Evolutionary conservation across 2,797 vertebrate species (phyloP).

Genomic region (Neosalanx taihuensis): DNA sequence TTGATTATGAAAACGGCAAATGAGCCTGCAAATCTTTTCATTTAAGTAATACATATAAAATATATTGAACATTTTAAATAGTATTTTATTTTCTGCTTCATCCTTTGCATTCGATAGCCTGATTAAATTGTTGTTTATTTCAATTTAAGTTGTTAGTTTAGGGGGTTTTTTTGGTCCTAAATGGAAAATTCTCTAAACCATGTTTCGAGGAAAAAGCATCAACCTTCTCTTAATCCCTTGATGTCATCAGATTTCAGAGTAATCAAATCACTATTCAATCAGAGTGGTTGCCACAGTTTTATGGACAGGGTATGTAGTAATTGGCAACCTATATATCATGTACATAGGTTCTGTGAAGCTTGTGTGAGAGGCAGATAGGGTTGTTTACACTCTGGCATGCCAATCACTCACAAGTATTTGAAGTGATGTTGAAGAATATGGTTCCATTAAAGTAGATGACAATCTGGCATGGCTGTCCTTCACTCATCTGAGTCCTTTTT

Average conservation of each 20-base stretch:
- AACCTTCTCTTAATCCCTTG: slow-evolving; percentile 18
- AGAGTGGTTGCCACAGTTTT: background rate
- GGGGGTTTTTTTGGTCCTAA: too few species aligned
- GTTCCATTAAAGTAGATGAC: background rate
- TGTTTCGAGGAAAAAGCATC: slow-evolving; percentile 13
- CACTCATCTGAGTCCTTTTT: background rate
- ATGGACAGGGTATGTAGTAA: background rate
- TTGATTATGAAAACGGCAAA: background rate
- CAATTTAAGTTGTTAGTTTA: too few species aligned
- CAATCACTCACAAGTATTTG: background rate
- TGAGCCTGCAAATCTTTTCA: background rate
- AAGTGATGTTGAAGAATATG: slow-evolving; percentile 1
- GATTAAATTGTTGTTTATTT: too few species aligned
- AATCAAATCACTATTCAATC: slow-evolving; percentile 34
- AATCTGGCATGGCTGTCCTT: background rate
- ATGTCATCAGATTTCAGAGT: slow-evolving; percentile 22
- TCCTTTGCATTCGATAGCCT: too few species aligned
- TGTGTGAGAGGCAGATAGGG: background rate
- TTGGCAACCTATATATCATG: too few species aligned
- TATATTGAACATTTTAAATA: too few species aligned
- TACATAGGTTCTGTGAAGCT: background rate
- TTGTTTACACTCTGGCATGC: background rate
- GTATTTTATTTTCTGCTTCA: too few species aligned
- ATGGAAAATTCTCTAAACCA: too few species aligned
- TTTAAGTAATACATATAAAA: too few species aligned